phyloP scores from a whole-genome alignment of 1,140 invertebrate genomes.

The Hestina assimilis region DNA sequence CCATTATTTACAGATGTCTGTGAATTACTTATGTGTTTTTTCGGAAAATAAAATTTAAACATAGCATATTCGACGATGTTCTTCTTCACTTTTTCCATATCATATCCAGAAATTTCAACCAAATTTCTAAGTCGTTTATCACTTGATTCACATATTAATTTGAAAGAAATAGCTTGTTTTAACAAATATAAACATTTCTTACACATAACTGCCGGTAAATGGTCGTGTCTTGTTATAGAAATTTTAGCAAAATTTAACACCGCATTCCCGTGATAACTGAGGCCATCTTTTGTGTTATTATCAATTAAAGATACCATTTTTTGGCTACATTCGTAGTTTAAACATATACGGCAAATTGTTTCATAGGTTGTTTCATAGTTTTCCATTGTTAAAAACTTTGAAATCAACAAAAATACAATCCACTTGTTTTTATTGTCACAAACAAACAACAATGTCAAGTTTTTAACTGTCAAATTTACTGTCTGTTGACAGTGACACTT shows the following conservation, averaged over 20 bases:
- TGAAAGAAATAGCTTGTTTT: slow-evolving; percentile 58
- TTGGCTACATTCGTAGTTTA: slow-evolving; percentile 38
- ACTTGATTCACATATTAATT: slow-evolving; percentile 53
- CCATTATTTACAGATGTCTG: neutral
- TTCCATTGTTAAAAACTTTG: slow-evolving; percentile 17
- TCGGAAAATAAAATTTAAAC: slow-evolving; percentile 41
- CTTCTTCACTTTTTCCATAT: slow-evolving; percentile 34
- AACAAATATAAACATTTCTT: slow-evolving; percentile 48
- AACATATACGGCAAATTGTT: slow-evolving; percentile 57
- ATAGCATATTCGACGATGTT: slow-evolving; percentile 45
- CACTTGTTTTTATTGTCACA: neutral
- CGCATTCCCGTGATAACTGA: slow-evolving; percentile 52
- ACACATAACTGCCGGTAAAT: slow-evolving; percentile 55
- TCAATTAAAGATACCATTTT: slow-evolving; percentile 58
- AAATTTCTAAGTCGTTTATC: slow-evolving; percentile 29
- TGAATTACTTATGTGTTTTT: slow-evolving; percentile 9
- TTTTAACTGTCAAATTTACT: too few relatives aligned
- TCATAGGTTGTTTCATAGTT: slow-evolving; percentile 43
- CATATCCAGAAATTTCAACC: slow-evolving; percentile 19
- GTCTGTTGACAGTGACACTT: too few relatives aligned
- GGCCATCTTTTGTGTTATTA: slow-evolving; percentile 31
- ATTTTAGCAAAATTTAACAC: slow-evolving; percentile 49
- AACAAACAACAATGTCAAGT: too few relatives aligned
- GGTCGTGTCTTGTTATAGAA: slow-evolving; percentile 42
- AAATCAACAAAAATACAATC: neutral